phyloP scores from a whole-genome alignment of 2,797 vertebrate species.

The Podarcis siculus region DNA sequence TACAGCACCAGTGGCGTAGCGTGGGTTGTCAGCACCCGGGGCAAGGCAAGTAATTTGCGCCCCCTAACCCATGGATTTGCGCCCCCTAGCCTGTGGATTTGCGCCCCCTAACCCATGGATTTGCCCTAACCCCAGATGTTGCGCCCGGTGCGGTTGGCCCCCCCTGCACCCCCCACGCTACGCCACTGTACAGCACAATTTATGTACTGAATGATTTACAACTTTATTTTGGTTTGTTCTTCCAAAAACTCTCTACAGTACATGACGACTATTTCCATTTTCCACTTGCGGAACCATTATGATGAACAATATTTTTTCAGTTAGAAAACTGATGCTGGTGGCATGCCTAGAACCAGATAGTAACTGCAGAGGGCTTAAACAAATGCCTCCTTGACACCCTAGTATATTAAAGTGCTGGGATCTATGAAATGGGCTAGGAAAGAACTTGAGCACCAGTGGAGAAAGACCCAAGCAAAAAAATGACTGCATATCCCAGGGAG shows the following conservation, averaged over 20 bases:
- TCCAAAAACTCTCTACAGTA: neutral
- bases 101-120: too few species aligned
- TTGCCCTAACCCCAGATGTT: too few species aligned
- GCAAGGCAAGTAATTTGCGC: too few species aligned
- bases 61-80: too few species aligned
- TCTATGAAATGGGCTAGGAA: neutral
- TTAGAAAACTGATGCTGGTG: neutral
- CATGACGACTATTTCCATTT: neutral
- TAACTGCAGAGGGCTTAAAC: neutral
- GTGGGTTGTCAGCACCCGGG: too few species aligned
- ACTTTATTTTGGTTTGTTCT: neutral
- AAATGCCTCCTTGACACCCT: neutral
- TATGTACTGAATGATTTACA: neutral
- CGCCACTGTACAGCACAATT: neutral
- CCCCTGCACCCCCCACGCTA: too few species aligned
- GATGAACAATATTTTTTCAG: neutral
- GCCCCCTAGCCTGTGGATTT: too few species aligned
- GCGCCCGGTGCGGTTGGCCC: too few species aligned
- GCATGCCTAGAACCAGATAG: neutral
- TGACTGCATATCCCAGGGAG: too few species aligned
- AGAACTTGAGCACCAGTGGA: neutral
- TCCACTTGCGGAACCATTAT: neutral
- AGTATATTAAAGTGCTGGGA: neutral
- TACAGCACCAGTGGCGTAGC: too few species aligned
- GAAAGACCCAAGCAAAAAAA: neutral